Conservation (phyloP, 2,113 vertebrate genomes). For the Taurulus bubalis region DNA sequence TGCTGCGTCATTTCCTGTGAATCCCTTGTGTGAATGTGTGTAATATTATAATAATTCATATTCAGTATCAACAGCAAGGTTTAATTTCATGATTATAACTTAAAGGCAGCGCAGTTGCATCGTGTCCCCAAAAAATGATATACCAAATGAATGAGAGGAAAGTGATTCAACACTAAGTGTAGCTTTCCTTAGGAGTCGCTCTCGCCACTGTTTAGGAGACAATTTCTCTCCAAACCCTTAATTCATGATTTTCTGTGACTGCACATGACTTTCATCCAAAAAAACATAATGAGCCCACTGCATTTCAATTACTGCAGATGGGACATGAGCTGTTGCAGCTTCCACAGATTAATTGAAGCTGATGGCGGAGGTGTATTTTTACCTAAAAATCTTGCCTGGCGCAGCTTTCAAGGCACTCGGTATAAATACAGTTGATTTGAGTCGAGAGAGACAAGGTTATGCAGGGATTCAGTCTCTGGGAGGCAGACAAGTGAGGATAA, state of each 20-base stretch:
- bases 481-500: constrained; percentile 38
- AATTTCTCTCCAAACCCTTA: neutral
- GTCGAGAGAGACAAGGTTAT: neutral
- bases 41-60: neutral
- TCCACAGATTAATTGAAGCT: constrained; percentile 4
- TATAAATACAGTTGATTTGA: constrained; percentile 20
- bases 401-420: constrained; percentile 21
- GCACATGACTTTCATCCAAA: constrained; percentile 3
- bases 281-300: constrained; percentile 4
- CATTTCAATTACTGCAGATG: neutral
- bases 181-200: neutral
- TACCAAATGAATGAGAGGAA: neutral
- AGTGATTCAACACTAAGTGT: neutral
- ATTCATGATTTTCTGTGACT: neutral
- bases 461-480: constrained; percentile 22
- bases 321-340: neutral
- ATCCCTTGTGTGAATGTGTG: no score
- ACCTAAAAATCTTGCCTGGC: constrained; percentile 6
- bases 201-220: neutral
- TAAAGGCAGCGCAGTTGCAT: neutral
- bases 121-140: neutral
- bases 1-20: neutral
- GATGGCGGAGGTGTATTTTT: constrained; percentile 17
- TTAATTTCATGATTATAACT: neutral
- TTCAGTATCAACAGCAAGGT: neutral